phyloP scores from a whole-genome alignment of 2,113 vertebrate genomes.

The Eretmochelys imbricata region DNA sequence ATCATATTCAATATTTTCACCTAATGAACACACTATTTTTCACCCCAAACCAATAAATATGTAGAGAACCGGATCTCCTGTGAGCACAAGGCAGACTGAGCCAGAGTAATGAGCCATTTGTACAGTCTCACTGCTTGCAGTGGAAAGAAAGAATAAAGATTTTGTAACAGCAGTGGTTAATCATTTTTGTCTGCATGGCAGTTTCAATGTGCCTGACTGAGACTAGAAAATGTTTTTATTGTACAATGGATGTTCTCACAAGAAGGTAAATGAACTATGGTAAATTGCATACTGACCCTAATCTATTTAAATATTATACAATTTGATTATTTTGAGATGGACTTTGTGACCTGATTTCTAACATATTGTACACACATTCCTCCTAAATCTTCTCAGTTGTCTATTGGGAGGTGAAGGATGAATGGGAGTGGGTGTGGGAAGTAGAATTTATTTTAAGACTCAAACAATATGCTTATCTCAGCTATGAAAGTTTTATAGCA shows the following conservation, averaged over 20 bases:
- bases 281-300: not conserved
- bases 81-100: constrained; percentile 27
- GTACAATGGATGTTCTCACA: not conserved
- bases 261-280: not conserved
- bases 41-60: constrained; percentile 6
- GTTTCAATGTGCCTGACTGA: not conserved
- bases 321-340: constrained; percentile 14
- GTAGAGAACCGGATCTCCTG: not conserved
- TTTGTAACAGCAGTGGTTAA: constrained; percentile 16
- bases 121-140: constrained; percentile 12
- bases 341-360: not conserved
- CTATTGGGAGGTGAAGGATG: not conserved
- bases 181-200: constrained; percentile 17
- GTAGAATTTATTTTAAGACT: constrained; percentile 35
- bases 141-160: not conserved
- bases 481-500: constrained; percentile 22
- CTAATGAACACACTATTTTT: not conserved
- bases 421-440: not conserved
- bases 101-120: constrained; percentile 18
- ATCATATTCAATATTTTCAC: not conserved
- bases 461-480: not conserved
- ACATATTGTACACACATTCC: not conserved
- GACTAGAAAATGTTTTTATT: not conserved
- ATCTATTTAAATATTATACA: not conserved
- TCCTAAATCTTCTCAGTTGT: not conserved